A percentile compares a stretch with the other conserved stretches of the same genome.
These are phyloP conservation scores for Grammomys surdaster DNA, from an alignment of 2,113 vertebrate genomes.

Conservation along the genomic window DNA sequence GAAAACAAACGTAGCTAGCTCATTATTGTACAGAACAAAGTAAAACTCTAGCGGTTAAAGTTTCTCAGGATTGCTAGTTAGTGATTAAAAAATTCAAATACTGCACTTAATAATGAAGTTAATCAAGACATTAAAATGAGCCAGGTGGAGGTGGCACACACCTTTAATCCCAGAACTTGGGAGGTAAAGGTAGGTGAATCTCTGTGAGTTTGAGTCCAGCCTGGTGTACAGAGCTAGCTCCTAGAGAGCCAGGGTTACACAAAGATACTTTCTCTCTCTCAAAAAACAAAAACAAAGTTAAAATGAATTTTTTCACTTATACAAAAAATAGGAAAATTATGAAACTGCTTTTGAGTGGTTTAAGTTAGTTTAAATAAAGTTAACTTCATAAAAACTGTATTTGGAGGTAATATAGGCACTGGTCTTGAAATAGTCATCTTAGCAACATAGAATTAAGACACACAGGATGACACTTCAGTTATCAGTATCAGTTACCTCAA, in stretches of 20 bases:
- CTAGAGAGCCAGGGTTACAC: too few species aligned
- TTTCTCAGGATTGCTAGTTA: not conserved
- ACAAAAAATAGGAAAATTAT: slow-evolving; percentile 42
- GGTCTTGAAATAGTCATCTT: slow-evolving; percentile 34
- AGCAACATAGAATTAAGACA: slow-evolving; percentile 28
- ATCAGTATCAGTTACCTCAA: slow-evolving; percentile 18
- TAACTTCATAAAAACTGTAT: slow-evolving; percentile 36
- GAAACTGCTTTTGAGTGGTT: not conserved
- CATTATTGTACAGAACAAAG: slow-evolving; percentile 25
- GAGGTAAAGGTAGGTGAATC: too few species aligned
- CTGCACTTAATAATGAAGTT: not conserved
- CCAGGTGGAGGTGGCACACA: too few species aligned
- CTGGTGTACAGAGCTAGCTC: too few species aligned
- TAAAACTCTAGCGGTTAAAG: slow-evolving; percentile 6
- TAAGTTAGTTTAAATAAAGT: slow-evolving; percentile 49
- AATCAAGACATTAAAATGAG: not conserved
- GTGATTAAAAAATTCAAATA: not conserved
- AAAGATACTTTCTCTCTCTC: too few species aligned
- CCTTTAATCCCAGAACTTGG: too few species aligned
- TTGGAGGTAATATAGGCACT: slow-evolving; percentile 17
- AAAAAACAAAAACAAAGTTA: too few species aligned
- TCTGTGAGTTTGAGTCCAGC: too few species aligned
- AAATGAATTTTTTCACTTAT: not conserved
- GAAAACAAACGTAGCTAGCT: slow-evolving; percentile 11
- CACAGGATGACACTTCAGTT: slow-evolving; percentile 16